A percentile compares a stretch with the other conserved stretches of the same genome.
Evolutionary conservation across 2,113 vertebrate genomes (phyloP).

Genomic region (Gnathonemus longibarbis): DNA sequence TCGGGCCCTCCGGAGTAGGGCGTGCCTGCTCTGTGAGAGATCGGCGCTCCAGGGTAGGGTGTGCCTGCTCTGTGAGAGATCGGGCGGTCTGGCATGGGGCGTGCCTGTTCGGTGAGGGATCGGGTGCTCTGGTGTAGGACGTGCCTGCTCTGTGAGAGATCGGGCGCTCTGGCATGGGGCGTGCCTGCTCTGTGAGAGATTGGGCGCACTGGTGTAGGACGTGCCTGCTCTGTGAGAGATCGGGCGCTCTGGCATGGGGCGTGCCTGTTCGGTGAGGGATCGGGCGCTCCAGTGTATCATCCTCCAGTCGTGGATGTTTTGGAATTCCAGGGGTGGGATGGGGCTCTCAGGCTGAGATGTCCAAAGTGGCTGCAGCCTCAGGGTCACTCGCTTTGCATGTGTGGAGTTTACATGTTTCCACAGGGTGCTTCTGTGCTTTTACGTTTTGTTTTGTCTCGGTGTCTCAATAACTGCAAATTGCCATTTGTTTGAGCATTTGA

Average conservation of each 20-base stretch:
- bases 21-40: background rate
- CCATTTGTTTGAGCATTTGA: background rate
- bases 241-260: too few species aligned
- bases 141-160: too few species aligned
- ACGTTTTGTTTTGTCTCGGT: background rate
- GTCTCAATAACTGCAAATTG: background rate
- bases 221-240: too few species aligned
- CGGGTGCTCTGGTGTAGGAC: too few species aligned
- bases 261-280: background rate
- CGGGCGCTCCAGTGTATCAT: background rate
- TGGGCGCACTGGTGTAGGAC: too few species aligned
- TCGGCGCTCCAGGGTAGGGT: too few species aligned
- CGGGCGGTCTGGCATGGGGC: constrained; percentile 34
- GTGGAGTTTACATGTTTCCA: background rate
- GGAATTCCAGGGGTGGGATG: too few species aligned
- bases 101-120: background rate
- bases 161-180: fast-evolving
- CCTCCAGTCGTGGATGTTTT: too few species aligned
- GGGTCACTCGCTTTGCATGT: background rate
- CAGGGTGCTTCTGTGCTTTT: background rate
- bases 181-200: background rate
- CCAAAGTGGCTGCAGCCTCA: background rate
- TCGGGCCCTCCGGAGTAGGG: constrained; percentile 34
- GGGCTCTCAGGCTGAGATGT: background rate
- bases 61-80: constrained; percentile 8